Conservation (phyloP, 2,113 vertebrate species). For the Sinocyclocheilus anshuiensis region DNA sequence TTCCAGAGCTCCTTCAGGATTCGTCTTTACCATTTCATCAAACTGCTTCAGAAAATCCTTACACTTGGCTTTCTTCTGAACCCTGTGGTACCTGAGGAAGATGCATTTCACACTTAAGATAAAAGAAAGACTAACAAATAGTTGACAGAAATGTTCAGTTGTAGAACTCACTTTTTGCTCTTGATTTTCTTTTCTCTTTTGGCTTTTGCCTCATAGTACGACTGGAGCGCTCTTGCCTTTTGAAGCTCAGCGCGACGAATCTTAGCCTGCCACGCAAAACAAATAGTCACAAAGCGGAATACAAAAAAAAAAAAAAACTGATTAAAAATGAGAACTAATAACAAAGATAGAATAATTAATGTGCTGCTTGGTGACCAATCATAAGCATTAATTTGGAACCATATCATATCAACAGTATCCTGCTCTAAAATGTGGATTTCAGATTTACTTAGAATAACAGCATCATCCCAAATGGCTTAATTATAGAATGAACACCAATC, state of each 20-base stretch:
- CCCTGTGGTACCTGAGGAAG: conserved; percentile 76
- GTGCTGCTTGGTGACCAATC: neutral
- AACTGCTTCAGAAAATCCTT: conserved; percentile 86
- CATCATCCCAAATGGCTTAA: too few relatives aligned
- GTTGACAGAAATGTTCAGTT: neutral
- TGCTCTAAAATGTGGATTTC: too few relatives aligned
- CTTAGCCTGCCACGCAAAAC: conserved; percentile 71
- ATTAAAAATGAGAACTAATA: too few relatives aligned
- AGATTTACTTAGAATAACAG: too few relatives aligned
- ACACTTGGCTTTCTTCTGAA: conserved; percentile 82
- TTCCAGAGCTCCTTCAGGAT: conserved; percentile 82
- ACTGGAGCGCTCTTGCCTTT: conserved; percentile 86
- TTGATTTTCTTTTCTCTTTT: conserved; percentile 87
- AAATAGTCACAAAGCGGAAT: neutral
- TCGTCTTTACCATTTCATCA: conserved; percentile 76
- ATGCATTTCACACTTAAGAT: too few relatives aligned
- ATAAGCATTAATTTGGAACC: neutral
- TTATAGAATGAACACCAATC: too few relatives aligned
- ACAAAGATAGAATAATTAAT: too few relatives aligned
- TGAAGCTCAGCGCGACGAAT: conserved; percentile 88
- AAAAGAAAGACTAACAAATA: too few relatives aligned
- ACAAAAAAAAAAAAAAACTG: neutral
- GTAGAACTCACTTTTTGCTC: conserved; percentile 84
- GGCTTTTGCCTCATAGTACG: conserved; percentile 90
- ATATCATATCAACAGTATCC: too few relatives aligned